Conservation (phyloP, 2,888 invertebrate species). For the Xylota segnis region DNA sequence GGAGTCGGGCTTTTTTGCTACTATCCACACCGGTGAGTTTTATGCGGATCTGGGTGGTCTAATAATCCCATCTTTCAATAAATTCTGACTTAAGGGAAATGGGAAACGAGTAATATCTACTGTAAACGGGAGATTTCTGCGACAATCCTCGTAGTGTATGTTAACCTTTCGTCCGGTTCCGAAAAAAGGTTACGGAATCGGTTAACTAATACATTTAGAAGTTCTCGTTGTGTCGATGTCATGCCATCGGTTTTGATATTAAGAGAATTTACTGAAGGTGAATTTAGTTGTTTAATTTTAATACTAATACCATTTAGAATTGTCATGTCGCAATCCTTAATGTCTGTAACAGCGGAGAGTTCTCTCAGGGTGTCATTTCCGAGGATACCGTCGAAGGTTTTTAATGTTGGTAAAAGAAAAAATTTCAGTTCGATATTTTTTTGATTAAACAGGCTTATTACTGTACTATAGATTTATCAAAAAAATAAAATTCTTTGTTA, state of each 20-base stretch:
- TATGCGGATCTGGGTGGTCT: not conserved
- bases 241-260: no score
- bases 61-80: not conserved
- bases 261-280: no score
- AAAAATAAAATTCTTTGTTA: slow-evolving; percentile 6
- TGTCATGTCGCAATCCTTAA: no score
- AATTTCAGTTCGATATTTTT: not conserved
- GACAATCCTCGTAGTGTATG: slow-evolving; percentile 12
- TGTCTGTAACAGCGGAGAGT: no score
- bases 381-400: no score
- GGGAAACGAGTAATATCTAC: slow-evolving; percentile 13
- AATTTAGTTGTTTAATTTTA: no score
- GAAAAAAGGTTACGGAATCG: not conserved
- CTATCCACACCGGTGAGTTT: not conserved
- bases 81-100: not conserved
- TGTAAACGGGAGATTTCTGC: slow-evolving; percentile 8
- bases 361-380: no score
- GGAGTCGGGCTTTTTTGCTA: not conserved
- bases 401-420: no score
- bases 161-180: slow-evolving; percentile 4
- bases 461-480: not conserved
- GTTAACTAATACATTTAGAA: no score
- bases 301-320: no score
- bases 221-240: no score
- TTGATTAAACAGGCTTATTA: not conserved